These are phyloP conservation scores for Proales similis DNA, from an alignment of 1,140 invertebrate genomes.

Conservation along the genomic window DNA sequence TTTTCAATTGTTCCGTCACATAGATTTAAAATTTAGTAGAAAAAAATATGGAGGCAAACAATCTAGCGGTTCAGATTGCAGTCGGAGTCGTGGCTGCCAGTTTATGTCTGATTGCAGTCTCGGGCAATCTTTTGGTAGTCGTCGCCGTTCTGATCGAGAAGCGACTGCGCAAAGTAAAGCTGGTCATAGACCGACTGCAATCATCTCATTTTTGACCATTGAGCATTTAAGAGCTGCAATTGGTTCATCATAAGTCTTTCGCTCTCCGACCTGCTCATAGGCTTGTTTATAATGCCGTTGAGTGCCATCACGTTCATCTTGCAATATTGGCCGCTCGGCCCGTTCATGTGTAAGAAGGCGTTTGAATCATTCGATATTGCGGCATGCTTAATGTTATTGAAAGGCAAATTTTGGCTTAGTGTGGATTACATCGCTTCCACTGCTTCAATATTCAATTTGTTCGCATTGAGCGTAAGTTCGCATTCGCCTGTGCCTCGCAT, in stretches of 20 bases:
- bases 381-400: not conserved
- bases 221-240: slow-evolving; percentile 6
- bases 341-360: slow-evolving; percentile 1
- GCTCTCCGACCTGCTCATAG: slow-evolving; percentile 29
- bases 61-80: too few species aligned
- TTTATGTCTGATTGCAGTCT: slow-evolving; percentile 19
- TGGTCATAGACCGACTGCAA: too few species aligned
- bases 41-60: too few species aligned
- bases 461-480: slow-evolving; percentile 11
- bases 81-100: slow-evolving; percentile 1
- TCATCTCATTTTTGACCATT: too few species aligned
- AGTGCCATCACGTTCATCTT: slow-evolving; percentile 29
- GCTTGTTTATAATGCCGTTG: slow-evolving; percentile 35
- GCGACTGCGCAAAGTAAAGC: slow-evolving; percentile 14
- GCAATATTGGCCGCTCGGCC: slow-evolving; percentile 13
- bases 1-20: too few species aligned
- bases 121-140: slow-evolving; percentile 17
- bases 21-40: too few species aligned
- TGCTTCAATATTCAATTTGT: slow-evolving; percentile 35
- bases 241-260: slow-evolving; percentile 32
- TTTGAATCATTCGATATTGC: not conserved
- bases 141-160: slow-evolving; percentile 9
- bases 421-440: slow-evolving; percentile 37
- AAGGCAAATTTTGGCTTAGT: slow-evolving; percentile 19
- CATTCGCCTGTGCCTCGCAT: not conserved